Percentiles rank a stretch among this genome's conserved stretches.
These are phyloP conservation scores for Seira sanloemensis DNA, from an alignment of 2,888 invertebrate genomes.

Conservation along the genomic window DNA sequence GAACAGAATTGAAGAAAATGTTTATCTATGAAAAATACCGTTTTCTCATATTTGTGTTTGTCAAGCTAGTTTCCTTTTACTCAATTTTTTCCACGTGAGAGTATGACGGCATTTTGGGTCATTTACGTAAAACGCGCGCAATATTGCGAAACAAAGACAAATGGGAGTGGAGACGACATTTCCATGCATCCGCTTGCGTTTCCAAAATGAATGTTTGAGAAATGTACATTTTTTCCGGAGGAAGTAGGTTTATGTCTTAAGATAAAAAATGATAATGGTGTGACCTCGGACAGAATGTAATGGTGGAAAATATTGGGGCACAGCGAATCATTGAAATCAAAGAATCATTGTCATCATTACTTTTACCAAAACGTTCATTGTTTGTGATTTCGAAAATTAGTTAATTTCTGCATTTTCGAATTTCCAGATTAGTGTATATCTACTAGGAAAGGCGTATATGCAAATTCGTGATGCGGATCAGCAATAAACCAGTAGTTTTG, in stretches of 20 bases:
- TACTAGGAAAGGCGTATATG: neutral
- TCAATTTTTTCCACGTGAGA: neutral
- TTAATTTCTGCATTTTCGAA: neutral
- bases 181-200: too few species aligned
- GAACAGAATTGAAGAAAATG: slow-evolving; percentile 23
- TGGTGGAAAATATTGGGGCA: neutral
- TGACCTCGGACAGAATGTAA: neutral
- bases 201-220: too few species aligned
- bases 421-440: neutral
- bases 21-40: slow-evolving; percentile 20
- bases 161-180: neutral
- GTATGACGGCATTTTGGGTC: neutral
- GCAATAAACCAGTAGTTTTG: neutral
- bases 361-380: neutral
- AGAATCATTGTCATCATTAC: neutral
- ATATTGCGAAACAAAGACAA: slow-evolving; percentile 11
- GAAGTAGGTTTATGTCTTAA: neutral
- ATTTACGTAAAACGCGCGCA: neutral
- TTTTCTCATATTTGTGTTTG: neutral
- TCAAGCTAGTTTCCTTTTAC: neutral
- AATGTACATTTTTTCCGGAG: neutral
- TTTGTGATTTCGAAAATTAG: neutral
- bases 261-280: neutral
- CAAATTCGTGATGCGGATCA: neutral
- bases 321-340: neutral